Evolutionary conservation across 2,113 vertebrate species (phyloP).

Genomic region (Myotis brandtii): DNA sequence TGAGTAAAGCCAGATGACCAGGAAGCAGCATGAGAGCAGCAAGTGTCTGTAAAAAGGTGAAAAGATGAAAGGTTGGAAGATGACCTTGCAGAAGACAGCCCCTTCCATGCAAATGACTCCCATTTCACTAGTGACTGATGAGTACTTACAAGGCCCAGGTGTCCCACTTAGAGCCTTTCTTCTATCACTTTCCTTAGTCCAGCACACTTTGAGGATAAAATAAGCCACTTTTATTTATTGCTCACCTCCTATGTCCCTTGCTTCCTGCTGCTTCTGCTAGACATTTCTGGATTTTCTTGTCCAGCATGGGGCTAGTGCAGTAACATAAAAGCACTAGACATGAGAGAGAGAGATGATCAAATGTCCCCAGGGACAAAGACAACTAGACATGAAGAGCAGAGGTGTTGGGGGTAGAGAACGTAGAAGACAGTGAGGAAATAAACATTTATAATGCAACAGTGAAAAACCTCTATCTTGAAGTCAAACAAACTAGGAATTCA

Average conservation of each 20-base stretch:
- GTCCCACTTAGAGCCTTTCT: background rate
- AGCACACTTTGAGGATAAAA: conserved; percentile 36
- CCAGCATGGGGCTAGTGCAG: background rate
- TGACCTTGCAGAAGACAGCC: background rate
- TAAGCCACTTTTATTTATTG: background rate
- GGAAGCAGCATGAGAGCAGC: background rate
- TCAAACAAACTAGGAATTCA: background rate
- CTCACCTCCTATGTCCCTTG: background rate
- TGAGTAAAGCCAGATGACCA: background rate
- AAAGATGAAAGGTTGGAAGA: background rate
- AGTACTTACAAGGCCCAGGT: background rate
- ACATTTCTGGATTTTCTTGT: background rate
- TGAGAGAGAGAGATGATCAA: background rate
- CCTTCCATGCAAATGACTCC: background rate
- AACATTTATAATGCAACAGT: background rate
- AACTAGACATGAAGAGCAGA: background rate
- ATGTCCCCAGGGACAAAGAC: background rate
- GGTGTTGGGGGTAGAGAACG: background rate
- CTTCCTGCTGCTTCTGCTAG: background rate
- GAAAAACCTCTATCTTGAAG: background rate
- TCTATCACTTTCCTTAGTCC: background rate
- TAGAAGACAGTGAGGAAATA: background rate
- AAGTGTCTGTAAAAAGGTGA: background rate
- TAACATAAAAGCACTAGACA: conserved; percentile 10
- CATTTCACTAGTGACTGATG: background rate